phyloP scores from a whole-genome alignment of 2,113 vertebrate genomes.

The Notechis scutatus region DNA sequence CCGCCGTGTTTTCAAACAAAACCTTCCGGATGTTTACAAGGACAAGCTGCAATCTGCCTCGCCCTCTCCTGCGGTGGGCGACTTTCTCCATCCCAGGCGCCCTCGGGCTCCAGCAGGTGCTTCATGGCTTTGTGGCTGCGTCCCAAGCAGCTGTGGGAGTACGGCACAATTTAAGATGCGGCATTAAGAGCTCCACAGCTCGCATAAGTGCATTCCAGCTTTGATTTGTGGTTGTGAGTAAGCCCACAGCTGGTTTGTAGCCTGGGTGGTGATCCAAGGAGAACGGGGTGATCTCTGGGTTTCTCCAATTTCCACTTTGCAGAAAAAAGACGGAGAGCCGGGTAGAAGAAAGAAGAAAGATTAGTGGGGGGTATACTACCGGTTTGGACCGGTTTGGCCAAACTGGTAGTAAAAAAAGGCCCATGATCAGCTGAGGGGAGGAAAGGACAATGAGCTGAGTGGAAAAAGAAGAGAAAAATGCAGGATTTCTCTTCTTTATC shows the following conservation, averaged over 20 bases:
- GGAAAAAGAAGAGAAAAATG: too few species aligned
- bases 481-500: too few species aligned
- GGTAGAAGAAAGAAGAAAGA: not conserved
- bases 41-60: not conserved
- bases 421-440: too few species aligned
- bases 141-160: not conserved
- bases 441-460: too few species aligned
- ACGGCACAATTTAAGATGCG: not conserved
- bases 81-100: not conserved
- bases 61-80: not conserved
- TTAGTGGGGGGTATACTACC: too few species aligned
- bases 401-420: too few species aligned
- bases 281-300: rapidly evolving
- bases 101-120: not conserved
- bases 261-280: not conserved
- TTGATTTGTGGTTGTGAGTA: not conserved
- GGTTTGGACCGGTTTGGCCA: too few species aligned
- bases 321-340: not conserved
- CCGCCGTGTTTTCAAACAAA: not conserved
- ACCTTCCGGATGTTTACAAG: not conserved
- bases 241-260: not conserved
- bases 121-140: not conserved
- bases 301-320: not conserved
- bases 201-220: not conserved
- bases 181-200: not conserved